Conservation (phyloP, 2,888 invertebrate genomes). For the Netelia fuscicornis region DNA sequence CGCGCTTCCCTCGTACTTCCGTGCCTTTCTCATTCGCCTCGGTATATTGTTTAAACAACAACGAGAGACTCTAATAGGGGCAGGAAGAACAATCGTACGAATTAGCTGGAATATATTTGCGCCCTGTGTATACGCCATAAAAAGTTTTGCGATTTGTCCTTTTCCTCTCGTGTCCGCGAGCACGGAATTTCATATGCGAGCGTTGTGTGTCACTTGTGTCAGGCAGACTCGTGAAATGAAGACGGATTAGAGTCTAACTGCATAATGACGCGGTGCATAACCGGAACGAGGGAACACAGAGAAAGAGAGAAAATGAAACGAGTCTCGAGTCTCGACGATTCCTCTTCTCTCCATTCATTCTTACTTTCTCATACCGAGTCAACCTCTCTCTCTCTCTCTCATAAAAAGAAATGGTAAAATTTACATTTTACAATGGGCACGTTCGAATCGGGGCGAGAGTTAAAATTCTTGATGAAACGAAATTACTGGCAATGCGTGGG, state of each 20-base stretch:
- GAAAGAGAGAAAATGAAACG: slow-evolving; percentile 47
- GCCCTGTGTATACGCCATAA: not conserved
- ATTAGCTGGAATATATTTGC: not conserved
- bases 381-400: not conserved
- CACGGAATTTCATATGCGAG: slow-evolving; percentile 31
- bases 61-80: not conserved
- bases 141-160: not conserved
- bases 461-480: slow-evolving; percentile 45
- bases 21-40: slow-evolving; percentile 10
- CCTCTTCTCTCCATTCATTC: slow-evolving; percentile 56
- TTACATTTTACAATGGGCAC: not conserved
- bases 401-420: slow-evolving; percentile 2
- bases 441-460: slow-evolving; percentile 2
- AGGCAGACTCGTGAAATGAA: slow-evolving; percentile 62
- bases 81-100: slow-evolving; percentile 12
- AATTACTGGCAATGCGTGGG: slow-evolving; percentile 37
- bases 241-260: slow-evolving; percentile 71
- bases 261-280: slow-evolving; percentile 71
- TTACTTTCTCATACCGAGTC: slow-evolving; percentile 19
- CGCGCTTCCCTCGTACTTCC: slow-evolving; percentile 18
- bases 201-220: slow-evolving; percentile 54
- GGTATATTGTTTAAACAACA: slow-evolving; percentile 4
- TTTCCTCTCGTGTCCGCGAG: not conserved
- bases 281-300: slow-evolving; percentile 70
- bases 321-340: slow-evolving; percentile 41